Conservation (phyloP, 2,113 vertebrate genomes). For the Petrocephalus zakoni region DNA sequence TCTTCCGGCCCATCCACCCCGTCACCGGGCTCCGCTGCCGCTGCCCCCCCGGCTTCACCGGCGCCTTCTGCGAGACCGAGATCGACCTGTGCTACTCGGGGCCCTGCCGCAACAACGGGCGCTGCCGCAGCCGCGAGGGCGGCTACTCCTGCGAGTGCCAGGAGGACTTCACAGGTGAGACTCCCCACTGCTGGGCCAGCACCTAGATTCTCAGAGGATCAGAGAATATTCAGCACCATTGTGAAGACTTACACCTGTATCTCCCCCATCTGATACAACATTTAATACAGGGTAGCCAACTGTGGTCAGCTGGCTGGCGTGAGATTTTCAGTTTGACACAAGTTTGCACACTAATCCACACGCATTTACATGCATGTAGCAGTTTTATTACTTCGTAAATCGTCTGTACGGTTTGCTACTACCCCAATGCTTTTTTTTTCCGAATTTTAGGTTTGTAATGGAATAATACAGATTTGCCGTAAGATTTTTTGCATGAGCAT, state of each 20-base stretch:
- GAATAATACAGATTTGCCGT: not conserved
- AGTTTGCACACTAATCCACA: too few relatives aligned
- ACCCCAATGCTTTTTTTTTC: too few relatives aligned
- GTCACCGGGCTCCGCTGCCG: constrained; percentile 75
- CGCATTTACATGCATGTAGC: too few relatives aligned
- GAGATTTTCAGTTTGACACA: not conserved
- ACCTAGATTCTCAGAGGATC: not conserved
- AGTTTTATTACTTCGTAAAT: too few relatives aligned
- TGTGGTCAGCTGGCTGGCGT: not conserved
- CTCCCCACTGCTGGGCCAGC: not conserved
- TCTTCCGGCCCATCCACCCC: constrained; percentile 81
- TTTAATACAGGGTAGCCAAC: not conserved
- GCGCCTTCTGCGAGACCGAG: constrained; percentile 79
- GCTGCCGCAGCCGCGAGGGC: constrained; percentile 73
- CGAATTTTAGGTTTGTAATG: not conserved
- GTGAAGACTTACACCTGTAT: constrained; percentile 16
- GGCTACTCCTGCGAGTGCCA: constrained; percentile 76
- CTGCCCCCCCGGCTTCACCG: constrained; percentile 74
- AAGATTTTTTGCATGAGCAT: not conserved
- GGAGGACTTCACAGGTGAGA: constrained; percentile 73
- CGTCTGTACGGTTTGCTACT: too few relatives aligned
- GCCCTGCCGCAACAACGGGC: constrained; percentile 67
- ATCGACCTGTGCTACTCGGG: constrained; percentile 81
- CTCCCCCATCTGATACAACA: too few relatives aligned
- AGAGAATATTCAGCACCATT: constrained; percentile 8